Conservation (phyloP, 2,797 vertebrate species). For the Periparus ater region DNA sequence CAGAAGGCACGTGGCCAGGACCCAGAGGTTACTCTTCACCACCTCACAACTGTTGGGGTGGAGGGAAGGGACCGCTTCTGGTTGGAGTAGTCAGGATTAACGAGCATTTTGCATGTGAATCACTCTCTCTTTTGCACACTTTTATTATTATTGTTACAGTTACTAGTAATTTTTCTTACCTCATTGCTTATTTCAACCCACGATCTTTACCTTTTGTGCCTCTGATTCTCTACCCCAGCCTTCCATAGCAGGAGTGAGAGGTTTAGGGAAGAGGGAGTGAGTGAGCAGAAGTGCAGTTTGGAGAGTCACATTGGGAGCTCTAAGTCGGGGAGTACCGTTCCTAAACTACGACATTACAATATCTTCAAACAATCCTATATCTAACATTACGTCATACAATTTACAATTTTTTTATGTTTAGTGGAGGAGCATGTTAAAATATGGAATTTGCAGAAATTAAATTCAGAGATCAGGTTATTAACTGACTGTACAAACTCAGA, state of each 20-base stretch:
- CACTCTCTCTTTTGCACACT: neutral
- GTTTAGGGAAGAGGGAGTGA: neutral
- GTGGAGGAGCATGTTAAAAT: neutral
- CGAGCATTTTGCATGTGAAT: neutral
- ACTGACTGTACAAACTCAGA: neutral
- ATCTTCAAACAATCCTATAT: neutral
- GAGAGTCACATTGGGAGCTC: neutral
- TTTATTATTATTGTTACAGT: neutral
- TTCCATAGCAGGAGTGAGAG: too few species aligned
- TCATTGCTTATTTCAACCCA: neutral
- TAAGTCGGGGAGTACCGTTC: neutral
- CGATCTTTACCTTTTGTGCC: neutral
- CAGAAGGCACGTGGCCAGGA: neutral
- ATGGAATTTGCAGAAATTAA: neutral
- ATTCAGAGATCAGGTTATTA: neutral
- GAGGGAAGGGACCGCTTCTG: neutral
- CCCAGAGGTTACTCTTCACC: neutral
- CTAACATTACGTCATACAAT: neutral
- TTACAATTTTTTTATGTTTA: neutral
- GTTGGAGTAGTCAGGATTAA: neutral
- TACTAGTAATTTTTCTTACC: neutral
- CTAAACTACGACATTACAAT: neutral
- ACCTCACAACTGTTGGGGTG: neutral
- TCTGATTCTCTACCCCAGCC: neutral
- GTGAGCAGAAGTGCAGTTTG: neutral